These are phyloP conservation scores for Autographa pulchrina DNA, from an alignment of 2,888 invertebrate species.

Conservation along the genomic window DNA sequence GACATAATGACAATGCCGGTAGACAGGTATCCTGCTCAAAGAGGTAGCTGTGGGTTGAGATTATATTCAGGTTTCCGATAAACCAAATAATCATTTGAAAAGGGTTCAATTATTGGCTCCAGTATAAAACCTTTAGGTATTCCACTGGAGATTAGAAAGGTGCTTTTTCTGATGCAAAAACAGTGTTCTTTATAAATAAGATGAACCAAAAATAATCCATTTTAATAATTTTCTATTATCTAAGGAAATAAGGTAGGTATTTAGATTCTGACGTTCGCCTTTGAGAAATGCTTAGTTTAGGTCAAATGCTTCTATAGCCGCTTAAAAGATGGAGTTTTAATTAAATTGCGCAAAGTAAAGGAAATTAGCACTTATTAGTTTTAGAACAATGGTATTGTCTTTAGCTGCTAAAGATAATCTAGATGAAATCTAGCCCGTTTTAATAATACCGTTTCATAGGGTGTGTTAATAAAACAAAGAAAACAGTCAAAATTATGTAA, in stretches of 20 bases:
- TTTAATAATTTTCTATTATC: not conserved
- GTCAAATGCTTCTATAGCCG: not conserved
- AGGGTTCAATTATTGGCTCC: conserved; percentile 8
- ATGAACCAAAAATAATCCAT: not conserved
- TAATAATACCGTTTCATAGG: not conserved
- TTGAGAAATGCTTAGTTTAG: not conserved
- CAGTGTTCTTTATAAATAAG: not conserved
- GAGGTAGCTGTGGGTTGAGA: conserved; percentile 16
- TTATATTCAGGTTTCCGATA: conserved; percentile 20
- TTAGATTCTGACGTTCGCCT: not conserved
- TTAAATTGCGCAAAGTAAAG: conserved; percentile 37
- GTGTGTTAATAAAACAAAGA: too few species aligned
- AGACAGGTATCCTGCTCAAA: conserved; percentile 44
- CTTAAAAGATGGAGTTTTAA: conserved; percentile 31
- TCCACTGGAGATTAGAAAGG: not conserved
- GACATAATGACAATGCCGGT: conserved; percentile 51
- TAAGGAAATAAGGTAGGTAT: not conserved
- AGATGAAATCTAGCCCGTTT: not conserved
- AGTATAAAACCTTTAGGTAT: not conserved
- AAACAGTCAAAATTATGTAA: too few species aligned
- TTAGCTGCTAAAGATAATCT: conserved; percentile 14
- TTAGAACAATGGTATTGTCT: conserved; percentile 16
- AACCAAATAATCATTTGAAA: conserved; percentile 44
- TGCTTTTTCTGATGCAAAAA: not conserved
- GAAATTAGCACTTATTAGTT: conserved; percentile 47